Base-by-base conservation (phyloP, 2,888 invertebrate genomes). In the Chironomus riparius region DNA sequence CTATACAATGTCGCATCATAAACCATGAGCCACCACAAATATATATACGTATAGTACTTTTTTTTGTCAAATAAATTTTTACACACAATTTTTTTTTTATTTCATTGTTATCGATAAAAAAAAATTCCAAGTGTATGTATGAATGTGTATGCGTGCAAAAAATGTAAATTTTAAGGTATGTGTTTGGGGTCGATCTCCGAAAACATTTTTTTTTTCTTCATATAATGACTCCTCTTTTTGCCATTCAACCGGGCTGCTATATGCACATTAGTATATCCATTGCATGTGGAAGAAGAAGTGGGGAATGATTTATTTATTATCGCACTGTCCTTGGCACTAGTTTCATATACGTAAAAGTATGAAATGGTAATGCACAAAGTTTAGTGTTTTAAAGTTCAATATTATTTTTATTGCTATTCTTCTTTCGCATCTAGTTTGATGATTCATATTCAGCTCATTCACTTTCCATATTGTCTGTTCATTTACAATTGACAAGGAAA, bases 251-350 rank as follows among this genome's bases (percentile, higher is more conserved):
- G 61, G 72, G 61, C 61, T 22, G 72, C 61, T 61, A 24, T n/a
- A 71, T n/a, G 22, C 15, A 61, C 15, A n/a, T 72, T 62, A 10
- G 72, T 62, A 18, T 24, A 12, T 6, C n/a, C 18, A 72, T 72
- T 38, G 38, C 38, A 10, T 38, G 38, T 38, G 38, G 38, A 38
- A 74, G 48, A 21, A 47, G n/a, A 12, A 48, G 47, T 48, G 76
- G 69, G 50, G 18, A 56, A 75, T 22, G 28, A 47, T 70, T 74
- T 18, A 22, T 56, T 56, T 56, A 56, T 56, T 56, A 15, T 56
- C 56, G 38, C 68, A 47, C 47, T 50, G 76, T 76, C 76, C 76
- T 76, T 76, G 76, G 76, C 76, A 76, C 76, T 76, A 76, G 68
- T 75, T 50, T 50, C 47, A 47, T 12, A 65, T n/a, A 65, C 15